Percentiles rank a stretch among this genome's conserved stretches.
Evolutionary conservation across 2,888 invertebrate species (phyloP).

Genomic region (Stenodema calcarata): DNA sequence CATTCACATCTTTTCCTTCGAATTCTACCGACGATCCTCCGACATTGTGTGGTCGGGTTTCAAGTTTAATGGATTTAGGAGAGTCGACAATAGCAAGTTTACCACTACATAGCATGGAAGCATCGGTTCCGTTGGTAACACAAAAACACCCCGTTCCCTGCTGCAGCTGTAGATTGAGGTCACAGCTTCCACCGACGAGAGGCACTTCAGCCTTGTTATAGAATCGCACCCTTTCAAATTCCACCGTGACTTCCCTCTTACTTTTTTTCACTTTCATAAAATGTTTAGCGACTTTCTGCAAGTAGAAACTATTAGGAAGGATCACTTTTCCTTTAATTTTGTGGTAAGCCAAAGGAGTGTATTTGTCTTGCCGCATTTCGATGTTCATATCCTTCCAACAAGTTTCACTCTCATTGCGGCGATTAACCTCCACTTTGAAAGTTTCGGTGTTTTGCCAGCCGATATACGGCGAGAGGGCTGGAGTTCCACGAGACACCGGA

Average conservation of each 20-base stretch:
- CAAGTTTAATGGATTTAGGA: background rate
- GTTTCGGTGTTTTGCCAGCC: constrained; percentile 37
- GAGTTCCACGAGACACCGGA: constrained; percentile 51
- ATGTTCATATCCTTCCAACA: background rate
- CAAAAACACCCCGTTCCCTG: background rate
- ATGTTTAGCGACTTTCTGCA: background rate
- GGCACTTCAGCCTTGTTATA: background rate
- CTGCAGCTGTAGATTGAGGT: background rate
- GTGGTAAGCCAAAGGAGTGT: background rate
- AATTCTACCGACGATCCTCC: background rate
- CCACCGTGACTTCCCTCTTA: background rate
- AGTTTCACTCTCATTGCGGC: no score
- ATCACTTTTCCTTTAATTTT: background rate
- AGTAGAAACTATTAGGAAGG: constrained; percentile 18
- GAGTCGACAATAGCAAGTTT: background rate
- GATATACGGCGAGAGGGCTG: constrained; percentile 2
- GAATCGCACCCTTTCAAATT: background rate
- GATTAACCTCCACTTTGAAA: background rate
- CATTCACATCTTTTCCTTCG: background rate
- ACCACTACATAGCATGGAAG: background rate
- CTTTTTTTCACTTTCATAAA: background rate
- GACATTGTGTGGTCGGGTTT: background rate
- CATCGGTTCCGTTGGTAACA: background rate
- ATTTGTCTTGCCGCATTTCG: background rate
- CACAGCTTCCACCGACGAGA: background rate